These are phyloP conservation scores for Pterostichus niger DNA, from an alignment of 2,888 invertebrate species.

Conservation along the genomic window DNA sequence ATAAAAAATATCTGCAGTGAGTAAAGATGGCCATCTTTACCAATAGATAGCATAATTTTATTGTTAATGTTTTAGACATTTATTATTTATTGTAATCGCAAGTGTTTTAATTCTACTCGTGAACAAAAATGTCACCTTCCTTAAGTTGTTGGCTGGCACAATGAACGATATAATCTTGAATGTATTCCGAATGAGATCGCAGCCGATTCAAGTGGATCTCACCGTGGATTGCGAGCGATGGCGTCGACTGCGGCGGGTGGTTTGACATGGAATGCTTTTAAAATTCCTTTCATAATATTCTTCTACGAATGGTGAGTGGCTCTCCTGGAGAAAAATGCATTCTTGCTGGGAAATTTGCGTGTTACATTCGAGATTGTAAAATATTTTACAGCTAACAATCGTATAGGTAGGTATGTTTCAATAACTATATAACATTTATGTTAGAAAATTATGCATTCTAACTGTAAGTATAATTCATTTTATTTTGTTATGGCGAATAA, in stretches of 20 bases:
- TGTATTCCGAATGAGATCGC: slow-evolving; percentile 58
- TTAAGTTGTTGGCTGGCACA: slow-evolving; percentile 38
- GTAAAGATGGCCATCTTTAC: no score
- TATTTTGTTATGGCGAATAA: no score
- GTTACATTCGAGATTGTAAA: slow-evolving; percentile 8
- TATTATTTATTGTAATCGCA: no score
- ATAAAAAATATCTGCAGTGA: no score
- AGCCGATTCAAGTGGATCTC: slow-evolving; percentile 61
- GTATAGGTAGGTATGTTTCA: no score
- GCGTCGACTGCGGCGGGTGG: slow-evolving; percentile 27
- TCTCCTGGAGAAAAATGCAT: slow-evolving; percentile 33
- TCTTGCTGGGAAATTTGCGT: slow-evolving; percentile 28
- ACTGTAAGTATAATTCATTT: no score
- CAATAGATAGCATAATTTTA: no score
- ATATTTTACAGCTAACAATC: not conserved
- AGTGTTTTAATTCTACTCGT: no score
- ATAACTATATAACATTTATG: no score
- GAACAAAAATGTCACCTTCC: not conserved
- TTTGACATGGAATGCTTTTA: slow-evolving; percentile 66
- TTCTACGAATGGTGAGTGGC: slow-evolving; percentile 56
- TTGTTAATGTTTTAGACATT: no score
- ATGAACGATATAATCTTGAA: slow-evolving; percentile 65
- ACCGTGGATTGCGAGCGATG: not conserved
- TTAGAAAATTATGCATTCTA: no score
- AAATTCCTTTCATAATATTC: slow-evolving; percentile 66